Conservation (phyloP, 2,797 vertebrate species). For the Allobates femoralis region DNA sequence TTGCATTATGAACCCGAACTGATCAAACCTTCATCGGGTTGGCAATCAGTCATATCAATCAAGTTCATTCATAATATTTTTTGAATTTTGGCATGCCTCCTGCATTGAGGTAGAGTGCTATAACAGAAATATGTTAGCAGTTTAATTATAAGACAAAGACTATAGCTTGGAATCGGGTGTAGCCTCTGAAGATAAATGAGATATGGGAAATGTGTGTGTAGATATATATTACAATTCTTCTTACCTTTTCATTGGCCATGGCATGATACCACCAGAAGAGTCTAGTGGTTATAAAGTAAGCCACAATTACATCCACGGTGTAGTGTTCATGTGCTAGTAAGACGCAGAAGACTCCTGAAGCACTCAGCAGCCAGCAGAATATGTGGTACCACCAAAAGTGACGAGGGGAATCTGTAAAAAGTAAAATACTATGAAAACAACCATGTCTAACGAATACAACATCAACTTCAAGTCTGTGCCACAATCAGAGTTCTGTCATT, state of each 20-base stretch:
- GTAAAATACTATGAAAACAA: conserved; percentile 15
- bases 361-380: conserved; percentile 93
- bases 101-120: too few relatives aligned
- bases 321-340: conserved; percentile 97
- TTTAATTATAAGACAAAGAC: too few relatives aligned
- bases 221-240: not conserved
- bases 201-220: not conserved
- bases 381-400: conserved; percentile 98
- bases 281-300: conserved; percentile 96
- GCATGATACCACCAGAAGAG: conserved; percentile 99
- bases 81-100: too few relatives aligned
- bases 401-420: conserved; percentile 88
- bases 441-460: not conserved
- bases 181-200: not conserved
- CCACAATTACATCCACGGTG: conserved; percentile 92
- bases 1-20: too few relatives aligned
- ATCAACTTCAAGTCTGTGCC: not conserved
- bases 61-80: too few relatives aligned
- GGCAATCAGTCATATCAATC: too few relatives aligned
- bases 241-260: conserved; percentile 95
- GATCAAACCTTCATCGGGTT: too few relatives aligned
- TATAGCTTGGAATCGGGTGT: too few relatives aligned
- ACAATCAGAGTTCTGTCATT: not conserved
- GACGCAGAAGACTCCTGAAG: conserved; percentile 91
- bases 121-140: too few relatives aligned